These are phyloP conservation scores for Hylyphantes graminicola DNA, from an alignment of 1,140 invertebrate species.

Conservation along the genomic window DNA sequence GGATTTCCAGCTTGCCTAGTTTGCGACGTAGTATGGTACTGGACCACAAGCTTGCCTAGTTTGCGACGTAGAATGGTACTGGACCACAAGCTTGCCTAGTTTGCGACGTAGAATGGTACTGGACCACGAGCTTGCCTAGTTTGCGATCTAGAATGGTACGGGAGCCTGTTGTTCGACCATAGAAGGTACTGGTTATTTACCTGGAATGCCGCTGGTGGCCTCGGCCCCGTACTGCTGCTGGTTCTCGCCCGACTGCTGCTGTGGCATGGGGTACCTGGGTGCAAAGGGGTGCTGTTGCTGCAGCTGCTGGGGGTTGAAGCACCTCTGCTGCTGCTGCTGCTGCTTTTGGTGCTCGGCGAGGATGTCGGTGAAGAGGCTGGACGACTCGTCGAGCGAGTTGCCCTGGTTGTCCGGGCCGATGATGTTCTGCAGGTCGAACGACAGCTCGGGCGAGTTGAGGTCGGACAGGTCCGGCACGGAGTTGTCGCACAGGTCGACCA, in stretches of 20 bases:
- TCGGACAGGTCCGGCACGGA: constrained; percentile 60
- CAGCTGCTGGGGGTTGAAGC: constrained; percentile 6
- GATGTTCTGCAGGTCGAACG: constrained; percentile 63
- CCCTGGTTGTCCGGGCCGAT: constrained; percentile 58
- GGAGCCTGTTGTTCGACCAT: no score
- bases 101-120: no score
- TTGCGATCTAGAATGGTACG: no score
- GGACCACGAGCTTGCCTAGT: no score
- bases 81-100: no score
- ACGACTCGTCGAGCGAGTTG: constrained; percentile 41
- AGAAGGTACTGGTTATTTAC: no score
- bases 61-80: no score
- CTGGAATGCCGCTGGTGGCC: constrained; percentile 10
- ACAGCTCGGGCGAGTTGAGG: constrained; percentile 62
- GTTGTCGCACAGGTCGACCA: constrained; percentile 23
- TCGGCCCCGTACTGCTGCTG: constrained; percentile 62
- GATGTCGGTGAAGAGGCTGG: constrained; percentile 42
- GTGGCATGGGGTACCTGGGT: constrained; percentile 58
- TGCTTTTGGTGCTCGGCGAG: constrained; percentile 45
- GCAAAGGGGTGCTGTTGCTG: neutral
- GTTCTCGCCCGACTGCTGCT: constrained; percentile 55
- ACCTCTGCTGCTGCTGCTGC: constrained; percentile 39
- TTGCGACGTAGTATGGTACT: no score
- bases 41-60: no score
- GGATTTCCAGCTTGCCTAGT: no score